phyloP scores from a whole-genome alignment of 2,113 vertebrate species.

The rabbit (Oryctolagus cuniculus) region DNA sequence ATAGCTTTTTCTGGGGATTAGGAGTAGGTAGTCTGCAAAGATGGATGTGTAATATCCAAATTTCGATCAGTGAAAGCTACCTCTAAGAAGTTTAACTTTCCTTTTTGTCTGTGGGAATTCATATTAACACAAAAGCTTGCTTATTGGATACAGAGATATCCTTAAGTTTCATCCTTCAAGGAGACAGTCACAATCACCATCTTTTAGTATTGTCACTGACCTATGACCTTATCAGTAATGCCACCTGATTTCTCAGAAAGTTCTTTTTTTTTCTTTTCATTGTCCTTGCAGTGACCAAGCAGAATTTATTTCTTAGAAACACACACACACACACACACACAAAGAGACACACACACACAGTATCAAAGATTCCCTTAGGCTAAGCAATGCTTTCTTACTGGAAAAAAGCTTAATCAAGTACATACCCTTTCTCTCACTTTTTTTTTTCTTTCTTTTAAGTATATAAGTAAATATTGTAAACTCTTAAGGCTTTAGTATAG shows the following conservation, averaged over 20 bases:
- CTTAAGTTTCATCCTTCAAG: not conserved
- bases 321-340: no score
- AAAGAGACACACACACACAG: no score
- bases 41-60: not conserved
- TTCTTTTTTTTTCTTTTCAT: conserved; percentile 13
- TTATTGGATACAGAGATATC: not conserved
- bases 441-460: conserved; percentile 8
- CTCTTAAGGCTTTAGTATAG: not conserved
- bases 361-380: not conserved
- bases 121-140: not conserved
- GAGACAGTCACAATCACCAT: not conserved
- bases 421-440: not conserved
- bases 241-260: conserved; percentile 23
- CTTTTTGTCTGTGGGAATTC: not conserved
- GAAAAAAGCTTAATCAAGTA: not conserved
- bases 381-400: conserved; percentile 15
- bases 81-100: not conserved
- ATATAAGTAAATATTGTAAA: conserved; percentile 21
- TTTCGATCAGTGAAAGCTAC: not conserved
- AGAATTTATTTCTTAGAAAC: not conserved
- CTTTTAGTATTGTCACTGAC: not conserved
- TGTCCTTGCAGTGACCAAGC: not conserved
- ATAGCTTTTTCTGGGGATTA: not conserved
- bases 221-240: not conserved
- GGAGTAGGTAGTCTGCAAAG: not conserved